phyloP scores from a whole-genome alignment of 2,113 vertebrate genomes.

The Lathamus discolor region DNA sequence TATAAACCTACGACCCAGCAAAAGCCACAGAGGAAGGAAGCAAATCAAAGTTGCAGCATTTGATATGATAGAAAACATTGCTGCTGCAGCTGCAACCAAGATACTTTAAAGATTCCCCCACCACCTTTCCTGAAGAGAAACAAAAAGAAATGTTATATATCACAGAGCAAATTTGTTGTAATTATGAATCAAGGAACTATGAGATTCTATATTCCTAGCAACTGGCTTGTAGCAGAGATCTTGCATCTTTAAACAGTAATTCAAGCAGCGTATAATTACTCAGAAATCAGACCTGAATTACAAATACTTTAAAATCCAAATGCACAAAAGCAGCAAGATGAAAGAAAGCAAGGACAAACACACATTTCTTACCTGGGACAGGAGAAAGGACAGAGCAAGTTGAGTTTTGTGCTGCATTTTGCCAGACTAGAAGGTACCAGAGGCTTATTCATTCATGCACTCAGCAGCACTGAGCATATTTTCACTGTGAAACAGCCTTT shows the following conservation, averaged over 20 bases:
- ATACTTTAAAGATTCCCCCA: conserved; percentile 44
- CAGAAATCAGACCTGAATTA: conserved; percentile 63
- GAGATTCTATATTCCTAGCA: conserved; percentile 39
- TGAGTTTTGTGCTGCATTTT: conserved; percentile 89
- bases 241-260: conserved; percentile 39
- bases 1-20: neutral
- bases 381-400: conserved; percentile 85
- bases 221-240: conserved; percentile 52
- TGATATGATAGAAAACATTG: conserved; percentile 61
- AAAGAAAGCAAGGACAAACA: conserved; percentile 11
- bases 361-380: conserved; percentile 90
- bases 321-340: neutral
- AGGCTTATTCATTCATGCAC: conserved; percentile 88
- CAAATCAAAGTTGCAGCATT: conserved; percentile 79
- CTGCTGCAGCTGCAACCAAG: conserved; percentile 42
- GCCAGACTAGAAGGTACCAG: conserved; percentile 84
- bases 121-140: neutral
- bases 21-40: conserved; percentile 39
- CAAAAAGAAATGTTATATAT: conserved; percentile 38
- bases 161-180: conserved; percentile 42
- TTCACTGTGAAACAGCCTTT: conserved; percentile 91
- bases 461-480: conserved; percentile 96
- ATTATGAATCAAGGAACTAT: conserved; percentile 36
- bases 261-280: conserved; percentile 35
- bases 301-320: conserved; percentile 66